Base-by-base conservation (phyloP, 1,140 invertebrate genomes). In the Drosophila sproati region DNA sequence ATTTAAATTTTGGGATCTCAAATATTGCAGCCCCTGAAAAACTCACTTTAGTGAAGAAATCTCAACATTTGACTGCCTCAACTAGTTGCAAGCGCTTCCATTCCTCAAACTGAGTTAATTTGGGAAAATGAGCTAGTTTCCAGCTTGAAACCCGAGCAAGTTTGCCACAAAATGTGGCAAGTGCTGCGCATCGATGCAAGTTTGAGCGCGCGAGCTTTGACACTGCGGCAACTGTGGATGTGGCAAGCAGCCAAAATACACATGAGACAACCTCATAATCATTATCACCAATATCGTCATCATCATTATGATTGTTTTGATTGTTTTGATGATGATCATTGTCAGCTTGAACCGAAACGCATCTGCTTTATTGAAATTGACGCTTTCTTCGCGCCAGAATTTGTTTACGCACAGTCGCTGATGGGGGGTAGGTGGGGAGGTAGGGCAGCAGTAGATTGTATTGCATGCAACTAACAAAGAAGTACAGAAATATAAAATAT, bases 291-390 rank as follows among this genome's bases (percentile, higher is more conserved):
- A 32, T 20, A 55, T 31, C 39, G 41, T 7, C 29, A 41, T 8
- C 28, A 39, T 28, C 34, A n/a, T 50, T 8, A 56, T 12, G n/a
- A 29, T 31, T 51, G 43, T 32, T 51, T 29, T 12, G n/a, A 29
- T 31, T 51, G 31, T 32, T 51, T 29, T 62, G 59, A 39, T 34
- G n/a, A 39, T n/a, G 5, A 48, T 12, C 31, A 56, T 31, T 29
- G 32, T 41, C 28, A 34, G 5, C 8, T 31, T 52, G 20, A 47
- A 37, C 8, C n/a, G 20, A 8, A 29, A 77, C 69, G 77, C 67
- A 80, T 89, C 85, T 89, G 85, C 71, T 89, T 89, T 81, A 89
- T 89, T 89, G 85, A 89, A 85, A 89, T 89, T 82, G 85, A 83
- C 85, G 86, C 85, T 78, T 89, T 73, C 71, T 68, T 80, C 60